Conservation (phyloP, 2,113 vertebrate genomes). For the Erpornis zantholeuca region DNA sequence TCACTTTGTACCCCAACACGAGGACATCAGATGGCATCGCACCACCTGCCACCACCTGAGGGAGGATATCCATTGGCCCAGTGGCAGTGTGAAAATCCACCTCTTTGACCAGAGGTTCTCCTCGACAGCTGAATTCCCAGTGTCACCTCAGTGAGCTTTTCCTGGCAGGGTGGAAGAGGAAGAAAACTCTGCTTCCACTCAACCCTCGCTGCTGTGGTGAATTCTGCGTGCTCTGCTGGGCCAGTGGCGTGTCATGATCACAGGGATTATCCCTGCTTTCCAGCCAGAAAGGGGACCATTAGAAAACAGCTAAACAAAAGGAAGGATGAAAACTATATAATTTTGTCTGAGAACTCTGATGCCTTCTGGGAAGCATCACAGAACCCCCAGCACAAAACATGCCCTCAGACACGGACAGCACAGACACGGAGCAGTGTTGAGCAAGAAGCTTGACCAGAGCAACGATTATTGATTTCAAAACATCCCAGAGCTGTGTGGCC, state of each 20-base stretch:
- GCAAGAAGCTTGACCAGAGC: slow-evolving; percentile 53
- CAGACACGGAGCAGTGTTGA: not conserved
- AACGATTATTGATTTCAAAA: slow-evolving; percentile 45
- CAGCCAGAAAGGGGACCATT: not conserved
- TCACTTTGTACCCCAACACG: not conserved
- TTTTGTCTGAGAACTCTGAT: not conserved
- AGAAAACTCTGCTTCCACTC: not conserved
- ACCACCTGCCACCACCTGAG: not conserved
- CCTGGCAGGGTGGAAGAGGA: not conserved
- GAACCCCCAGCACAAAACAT: not conserved
- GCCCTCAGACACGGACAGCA: slow-evolving; percentile 15
- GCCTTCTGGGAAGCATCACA: slow-evolving; percentile 35
- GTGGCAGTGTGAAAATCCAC: not conserved
- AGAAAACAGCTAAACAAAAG: not conserved
- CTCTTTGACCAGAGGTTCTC: not conserved
- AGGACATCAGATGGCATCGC: not conserved
- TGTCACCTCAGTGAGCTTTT: fast-evolving
- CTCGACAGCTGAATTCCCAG: not conserved
- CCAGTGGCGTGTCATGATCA: not conserved
- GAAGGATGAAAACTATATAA: not conserved
- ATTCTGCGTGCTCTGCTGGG: not conserved
- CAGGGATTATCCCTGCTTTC: not conserved
- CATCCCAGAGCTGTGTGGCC: slow-evolving; percentile 19
- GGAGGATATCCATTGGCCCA: fast-evolving
- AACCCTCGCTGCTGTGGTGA: not conserved